These are phyloP conservation scores for Etheostoma spectabile DNA, from an alignment of 2,113 vertebrate species.

Conservation along the genomic window DNA sequence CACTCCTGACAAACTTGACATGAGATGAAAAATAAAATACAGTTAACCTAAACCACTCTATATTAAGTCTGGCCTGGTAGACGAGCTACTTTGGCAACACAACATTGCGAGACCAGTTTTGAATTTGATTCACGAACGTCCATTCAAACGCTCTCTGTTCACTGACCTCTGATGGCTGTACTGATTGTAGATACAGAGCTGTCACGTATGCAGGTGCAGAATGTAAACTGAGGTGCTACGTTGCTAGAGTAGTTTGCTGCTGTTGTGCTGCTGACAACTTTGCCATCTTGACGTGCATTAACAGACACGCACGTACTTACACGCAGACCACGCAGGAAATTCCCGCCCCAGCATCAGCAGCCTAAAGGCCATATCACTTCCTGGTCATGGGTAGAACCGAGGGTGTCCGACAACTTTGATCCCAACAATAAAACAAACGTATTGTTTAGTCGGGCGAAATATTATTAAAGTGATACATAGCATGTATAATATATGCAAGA, in stretches of 20 bases:
- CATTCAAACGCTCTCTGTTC: constrained; percentile 15
- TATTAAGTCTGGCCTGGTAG: background rate
- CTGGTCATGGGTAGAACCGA: background rate
- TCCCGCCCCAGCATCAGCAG: constrained; percentile 62
- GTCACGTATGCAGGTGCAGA: background rate
- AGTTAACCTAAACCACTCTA: background rate
- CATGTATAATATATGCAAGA: accelerated
- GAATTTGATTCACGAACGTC: background rate
- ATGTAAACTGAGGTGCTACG: background rate
- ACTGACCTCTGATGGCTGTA: constrained; percentile 18
- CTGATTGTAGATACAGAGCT: background rate
- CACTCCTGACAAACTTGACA: background rate
- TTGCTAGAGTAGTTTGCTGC: no score
- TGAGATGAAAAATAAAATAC: background rate
- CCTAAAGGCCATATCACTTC: constrained; percentile 26
- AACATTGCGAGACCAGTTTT: background rate
- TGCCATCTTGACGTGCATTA: constrained; percentile 26
- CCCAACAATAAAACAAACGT: background rate
- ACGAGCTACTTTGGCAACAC: constrained; percentile 1
- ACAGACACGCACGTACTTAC: background rate
- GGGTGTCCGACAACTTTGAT: constrained; percentile 10
- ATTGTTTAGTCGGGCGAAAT: accelerated
- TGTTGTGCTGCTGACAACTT: constrained; percentile 34
- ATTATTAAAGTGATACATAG: accelerated
- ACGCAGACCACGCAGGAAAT: constrained; percentile 47